Evolutionary conservation across 2,797 vertebrate genomes (phyloP).

Genomic region (Perodicticus potto): DNA sequence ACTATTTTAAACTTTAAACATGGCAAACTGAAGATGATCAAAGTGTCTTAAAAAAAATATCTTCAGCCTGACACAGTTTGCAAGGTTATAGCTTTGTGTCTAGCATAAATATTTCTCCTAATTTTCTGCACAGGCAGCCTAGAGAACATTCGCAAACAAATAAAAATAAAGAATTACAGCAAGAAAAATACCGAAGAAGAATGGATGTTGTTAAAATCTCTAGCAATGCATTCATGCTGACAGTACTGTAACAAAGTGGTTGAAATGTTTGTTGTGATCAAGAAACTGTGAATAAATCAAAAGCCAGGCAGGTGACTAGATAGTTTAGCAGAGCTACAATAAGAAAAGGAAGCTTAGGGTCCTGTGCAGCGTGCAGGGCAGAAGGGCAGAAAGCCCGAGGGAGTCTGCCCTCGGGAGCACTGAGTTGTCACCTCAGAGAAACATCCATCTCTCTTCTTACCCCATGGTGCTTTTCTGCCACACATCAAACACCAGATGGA

Average conservation of each 20-base stretch:
- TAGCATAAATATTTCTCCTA: neutral
- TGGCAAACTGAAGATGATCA: constrained; percentile 34
- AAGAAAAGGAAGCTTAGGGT: neutral
- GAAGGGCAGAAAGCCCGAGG: constrained; percentile 38
- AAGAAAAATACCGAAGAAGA: constrained; percentile 24
- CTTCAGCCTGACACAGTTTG: neutral
- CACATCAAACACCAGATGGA: constrained; percentile 74
- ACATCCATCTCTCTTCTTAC: constrained; percentile 45
- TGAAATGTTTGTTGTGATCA: constrained; percentile 51
- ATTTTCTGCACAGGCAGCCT: constrained; percentile 25
- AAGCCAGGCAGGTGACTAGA: neutral
- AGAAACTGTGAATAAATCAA: constrained; percentile 28
- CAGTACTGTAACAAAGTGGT: neutral
- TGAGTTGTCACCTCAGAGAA: constrained; percentile 42
- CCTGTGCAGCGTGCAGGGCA: neutral
- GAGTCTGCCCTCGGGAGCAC: neutral
- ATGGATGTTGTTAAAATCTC: constrained; percentile 20
- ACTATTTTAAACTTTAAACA: constrained; percentile 47
- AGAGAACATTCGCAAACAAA: constrained; percentile 39
- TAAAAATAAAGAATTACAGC: constrained; percentile 62
- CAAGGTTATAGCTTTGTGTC: neutral
- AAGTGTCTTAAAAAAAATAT: neutral
- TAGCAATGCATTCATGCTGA: neutral
- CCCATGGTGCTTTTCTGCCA: constrained; percentile 64
- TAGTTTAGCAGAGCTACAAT: neutral